Evolutionary conservation across 2,888 invertebrate genomes (phyloP).

Genomic region (Melanargia galathea): DNA sequence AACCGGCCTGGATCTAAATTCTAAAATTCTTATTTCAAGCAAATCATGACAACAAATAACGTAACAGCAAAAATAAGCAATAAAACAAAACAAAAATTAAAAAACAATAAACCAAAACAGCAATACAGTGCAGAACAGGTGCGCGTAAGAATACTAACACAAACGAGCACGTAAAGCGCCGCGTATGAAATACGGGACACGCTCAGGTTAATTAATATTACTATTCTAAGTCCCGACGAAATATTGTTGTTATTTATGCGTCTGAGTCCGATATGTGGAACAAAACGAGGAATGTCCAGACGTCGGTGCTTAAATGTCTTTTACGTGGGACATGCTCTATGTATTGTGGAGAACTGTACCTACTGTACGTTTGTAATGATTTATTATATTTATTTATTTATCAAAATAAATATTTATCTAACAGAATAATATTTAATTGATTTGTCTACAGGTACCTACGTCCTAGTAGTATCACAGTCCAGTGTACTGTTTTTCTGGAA

Average conservation of each 20-base stretch:
- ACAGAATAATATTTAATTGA: too few species aligned
- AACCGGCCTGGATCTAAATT: neutral
- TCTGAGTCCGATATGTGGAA: constrained; percentile 48
- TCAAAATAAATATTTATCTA: too few species aligned
- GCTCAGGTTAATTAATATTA: constrained; percentile 70
- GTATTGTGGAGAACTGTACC: neutral
- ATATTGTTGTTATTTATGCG: constrained; percentile 75
- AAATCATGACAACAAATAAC: neutral
- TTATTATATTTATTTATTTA: constrained; percentile 1
- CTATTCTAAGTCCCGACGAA: constrained; percentile 57
- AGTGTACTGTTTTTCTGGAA: too few species aligned
- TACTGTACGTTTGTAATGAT: constrained; percentile 1
- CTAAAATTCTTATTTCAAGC: neutral
- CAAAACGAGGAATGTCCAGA: constrained; percentile 40
- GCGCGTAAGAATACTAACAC: constrained; percentile 58
- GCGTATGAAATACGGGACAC: constrained; percentile 68
- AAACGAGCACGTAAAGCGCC: constrained; percentile 60
- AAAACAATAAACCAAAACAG: constrained; percentile 52
- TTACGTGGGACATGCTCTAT: constrained; percentile 17
- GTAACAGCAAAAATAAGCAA: constrained; percentile 4
- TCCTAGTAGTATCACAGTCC: too few species aligned
- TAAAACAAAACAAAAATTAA: constrained; percentile 35
- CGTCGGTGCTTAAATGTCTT: constrained; percentile 33
- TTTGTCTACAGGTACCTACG: too few species aligned
- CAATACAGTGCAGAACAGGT: constrained; percentile 73